Base-by-base conservation (phyloP, 1,140 invertebrate species). In the Cecropterus lyciades region DNA sequence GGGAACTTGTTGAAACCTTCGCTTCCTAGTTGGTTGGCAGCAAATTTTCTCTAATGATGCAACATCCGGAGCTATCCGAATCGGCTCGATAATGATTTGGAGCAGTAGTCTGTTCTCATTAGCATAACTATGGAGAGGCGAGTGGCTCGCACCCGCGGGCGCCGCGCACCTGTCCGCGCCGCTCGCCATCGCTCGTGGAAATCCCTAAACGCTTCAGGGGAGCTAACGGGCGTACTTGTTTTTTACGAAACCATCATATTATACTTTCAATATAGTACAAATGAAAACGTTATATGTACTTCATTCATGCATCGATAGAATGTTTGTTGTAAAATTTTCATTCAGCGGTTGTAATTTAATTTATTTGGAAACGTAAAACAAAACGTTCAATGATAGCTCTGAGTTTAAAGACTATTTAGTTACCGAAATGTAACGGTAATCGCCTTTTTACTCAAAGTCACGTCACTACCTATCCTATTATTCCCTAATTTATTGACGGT, bases 401-500 rank as follows among this genome's bases (percentile, higher is more conserved):
- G 1, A 20, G 5, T 5, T 20, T 20, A 20, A 20, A 20, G 20
- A 5, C 5, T 1, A 20, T 20, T 20, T 20, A 20, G 20, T 20
- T 20, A 20, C 33, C 33, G 33, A 37, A 37, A 37, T 37, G 24
- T 51, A 51, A 51, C 49, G 24, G 49, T 51, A 30, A 15, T 15
- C 9, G 11, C 20, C 11, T 13, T 51, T 30, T 11, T n/a, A n/a
- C 17, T 3, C 11, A 13, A 13, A 14, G 20, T 27, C 24, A 51
- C 24, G 49, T 27, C 30, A 30, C 24, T 10, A 30, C 27, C 3
- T 30, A 51, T 30, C 49, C 49, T 51, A 51, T 51, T 51, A 51
- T 51, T 62, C 59, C 37, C 59, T 48, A 55, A 27, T 53, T 69
- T 62, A 70, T 70, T 70, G 69, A 73, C 67, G 66, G 69, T 59